These are phyloP conservation scores for Anarrhichthys ocellatus DNA, from an alignment of 2,113 vertebrate species.

Conservation along the genomic window DNA sequence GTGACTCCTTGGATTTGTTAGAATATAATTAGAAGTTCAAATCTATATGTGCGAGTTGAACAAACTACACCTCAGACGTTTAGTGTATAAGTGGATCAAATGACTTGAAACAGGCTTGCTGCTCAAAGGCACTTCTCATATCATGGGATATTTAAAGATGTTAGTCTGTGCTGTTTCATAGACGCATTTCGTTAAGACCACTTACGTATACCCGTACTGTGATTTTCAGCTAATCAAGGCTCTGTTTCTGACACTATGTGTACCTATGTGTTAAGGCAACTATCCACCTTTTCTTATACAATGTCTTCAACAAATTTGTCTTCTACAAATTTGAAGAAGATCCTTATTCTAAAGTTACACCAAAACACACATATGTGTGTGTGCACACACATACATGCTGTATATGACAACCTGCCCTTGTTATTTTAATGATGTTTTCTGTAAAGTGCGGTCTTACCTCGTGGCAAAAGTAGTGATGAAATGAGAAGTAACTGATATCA, in stretches of 20 bases:
- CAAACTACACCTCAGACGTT: neutral
- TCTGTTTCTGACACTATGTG: neutral
- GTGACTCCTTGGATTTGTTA: constrained; percentile 18
- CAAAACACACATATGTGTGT: neutral
- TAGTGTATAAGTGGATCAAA: neutral
- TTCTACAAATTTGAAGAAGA: neutral
- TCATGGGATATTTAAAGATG: neutral
- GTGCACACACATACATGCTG: neutral
- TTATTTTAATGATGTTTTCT: neutral
- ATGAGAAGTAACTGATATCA: neutral
- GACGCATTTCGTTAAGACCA: neutral
- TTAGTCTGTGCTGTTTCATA: neutral
- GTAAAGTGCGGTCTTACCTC: neutral
- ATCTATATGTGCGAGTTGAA: constrained; percentile 23
- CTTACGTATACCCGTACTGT: neutral
- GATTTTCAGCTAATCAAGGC: constrained; percentile 4
- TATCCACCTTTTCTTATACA: neutral
- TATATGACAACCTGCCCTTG: neutral
- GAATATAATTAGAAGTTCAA: constrained; percentile 5
- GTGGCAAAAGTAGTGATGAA: constrained; percentile 12
- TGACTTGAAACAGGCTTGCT: neutral
- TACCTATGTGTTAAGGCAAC: constrained; percentile 16
- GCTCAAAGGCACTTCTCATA: neutral
- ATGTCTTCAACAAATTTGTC: neutral
- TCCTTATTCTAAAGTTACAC: neutral